Conservation (phyloP, 1,140 invertebrate genomes). For the Pseudomyrmex pallidus region DNA sequence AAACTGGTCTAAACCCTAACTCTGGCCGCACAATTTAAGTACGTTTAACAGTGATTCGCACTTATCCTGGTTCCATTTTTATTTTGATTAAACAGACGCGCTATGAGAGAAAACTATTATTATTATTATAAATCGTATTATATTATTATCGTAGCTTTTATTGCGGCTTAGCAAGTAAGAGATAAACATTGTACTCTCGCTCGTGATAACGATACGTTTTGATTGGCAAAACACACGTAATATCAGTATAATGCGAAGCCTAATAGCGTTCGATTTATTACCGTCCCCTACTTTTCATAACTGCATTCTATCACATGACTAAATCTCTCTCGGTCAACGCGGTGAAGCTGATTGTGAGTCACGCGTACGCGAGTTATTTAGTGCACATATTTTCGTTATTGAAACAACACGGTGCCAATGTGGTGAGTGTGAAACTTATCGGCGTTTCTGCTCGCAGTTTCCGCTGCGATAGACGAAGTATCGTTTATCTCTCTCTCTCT, state of each 20-base stretch:
- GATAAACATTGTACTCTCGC: constrained; percentile 17
- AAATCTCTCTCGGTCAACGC: constrained; percentile 37
- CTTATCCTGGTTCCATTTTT: no score
- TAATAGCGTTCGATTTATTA: constrained; percentile 18
- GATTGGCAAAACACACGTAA: no score
- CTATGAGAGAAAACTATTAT: no score
- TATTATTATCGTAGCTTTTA: not conserved
- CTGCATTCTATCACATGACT: constrained; percentile 12
- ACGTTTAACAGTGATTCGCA: no score
- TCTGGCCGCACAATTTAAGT: no score
- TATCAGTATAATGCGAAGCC: no score
- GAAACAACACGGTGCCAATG: constrained; percentile 2
- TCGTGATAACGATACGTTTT: not conserved
- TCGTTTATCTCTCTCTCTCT: not conserved
- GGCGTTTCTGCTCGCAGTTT: not conserved
- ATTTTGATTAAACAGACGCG: no score
- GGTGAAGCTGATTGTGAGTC: constrained; percentile 19
- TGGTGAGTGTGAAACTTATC: constrained; percentile 1
- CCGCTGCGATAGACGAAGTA: not conserved
- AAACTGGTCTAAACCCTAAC: no score
- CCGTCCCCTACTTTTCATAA: constrained; percentile 15
- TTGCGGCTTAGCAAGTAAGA: not conserved
- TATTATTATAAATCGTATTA: not conserved
- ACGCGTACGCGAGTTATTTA: constrained; percentile 37
- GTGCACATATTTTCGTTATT: constrained; percentile 25